Evolutionary conservation across 2,113 vertebrate species (phyloP).

Genomic region (Archocentrus centrarchus): DNA sequence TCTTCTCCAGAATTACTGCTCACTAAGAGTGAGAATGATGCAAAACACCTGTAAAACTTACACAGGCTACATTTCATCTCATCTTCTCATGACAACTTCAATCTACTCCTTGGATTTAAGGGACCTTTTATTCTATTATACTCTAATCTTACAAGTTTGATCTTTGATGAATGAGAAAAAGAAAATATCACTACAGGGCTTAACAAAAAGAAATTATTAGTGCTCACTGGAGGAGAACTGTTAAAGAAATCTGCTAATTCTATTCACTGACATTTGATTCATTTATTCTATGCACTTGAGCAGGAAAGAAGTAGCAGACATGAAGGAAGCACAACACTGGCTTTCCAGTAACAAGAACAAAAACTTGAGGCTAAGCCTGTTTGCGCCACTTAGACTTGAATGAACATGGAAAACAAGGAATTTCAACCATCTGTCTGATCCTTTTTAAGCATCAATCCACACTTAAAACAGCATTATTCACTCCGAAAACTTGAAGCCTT

Average conservation of each 20-base stretch:
- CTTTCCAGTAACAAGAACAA: slow-evolving; percentile 26
- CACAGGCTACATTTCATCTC: background rate
- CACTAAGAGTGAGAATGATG: background rate
- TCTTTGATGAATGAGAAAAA: slow-evolving; percentile 7
- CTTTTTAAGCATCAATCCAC: background rate
- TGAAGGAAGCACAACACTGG: slow-evolving; percentile 14
- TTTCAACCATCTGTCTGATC: background rate
- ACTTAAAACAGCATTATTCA: background rate
- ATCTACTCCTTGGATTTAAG: background rate
- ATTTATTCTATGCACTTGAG: background rate
- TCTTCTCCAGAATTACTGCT: background rate
- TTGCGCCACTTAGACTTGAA: slow-evolving; percentile 26
- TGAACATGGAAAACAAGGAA: background rate
- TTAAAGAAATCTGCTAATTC: slow-evolving; percentile 16
- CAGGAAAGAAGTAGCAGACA: background rate
- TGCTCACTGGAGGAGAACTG: slow-evolving; percentile 4
- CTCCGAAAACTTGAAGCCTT: background rate
- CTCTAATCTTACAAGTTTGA: background rate
- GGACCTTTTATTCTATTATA: background rate
- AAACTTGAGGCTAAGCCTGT: slow-evolving; percentile 15
- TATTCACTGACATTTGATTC: slow-evolving; percentile 12
- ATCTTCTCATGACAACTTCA: background rate
- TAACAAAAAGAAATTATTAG: background rate
- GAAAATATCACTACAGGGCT: background rate
- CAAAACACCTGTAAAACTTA: background rate